phyloP scores from a whole-genome alignment of 23 tunicate species.

The Diplosoma virens region DNA sequence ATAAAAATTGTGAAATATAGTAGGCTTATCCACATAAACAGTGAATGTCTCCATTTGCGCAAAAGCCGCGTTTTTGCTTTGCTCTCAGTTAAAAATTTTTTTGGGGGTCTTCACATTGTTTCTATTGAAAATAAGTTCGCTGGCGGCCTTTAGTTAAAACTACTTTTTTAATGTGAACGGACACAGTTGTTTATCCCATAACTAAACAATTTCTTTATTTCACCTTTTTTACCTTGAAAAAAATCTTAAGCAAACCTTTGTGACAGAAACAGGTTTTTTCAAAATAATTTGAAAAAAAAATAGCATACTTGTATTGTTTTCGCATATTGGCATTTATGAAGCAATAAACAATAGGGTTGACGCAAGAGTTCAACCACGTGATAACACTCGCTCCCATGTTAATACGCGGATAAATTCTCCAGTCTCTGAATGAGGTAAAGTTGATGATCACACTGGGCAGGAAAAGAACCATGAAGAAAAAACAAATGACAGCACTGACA shows the following conservation, averaged over 20 bases:
- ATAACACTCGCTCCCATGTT: conserved; percentile 80
- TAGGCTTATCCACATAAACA: too few relatives aligned
- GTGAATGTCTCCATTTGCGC: too few relatives aligned
- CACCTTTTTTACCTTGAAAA: too few relatives aligned
- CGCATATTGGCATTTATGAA: conserved; percentile 62
- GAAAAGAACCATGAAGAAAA: conserved; percentile 55
- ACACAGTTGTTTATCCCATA: too few relatives aligned
- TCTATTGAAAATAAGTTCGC: too few relatives aligned
- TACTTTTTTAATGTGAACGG: background rate
- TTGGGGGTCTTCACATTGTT: too few relatives aligned
- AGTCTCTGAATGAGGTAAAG: conserved; percentile 43
- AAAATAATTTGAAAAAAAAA: background rate
- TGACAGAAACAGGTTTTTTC: background rate
- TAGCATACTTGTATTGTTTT: conserved; percentile 37
- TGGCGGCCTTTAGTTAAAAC: background rate
- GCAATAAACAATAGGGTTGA: conserved; percentile 79
- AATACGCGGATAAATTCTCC: conserved; percentile 32
- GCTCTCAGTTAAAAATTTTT: too few relatives aligned
- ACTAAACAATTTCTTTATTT: too few relatives aligned
- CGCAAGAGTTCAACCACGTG: conserved; percentile 91
- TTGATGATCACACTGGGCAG: conserved; percentile 72
- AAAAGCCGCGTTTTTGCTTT: too few relatives aligned
- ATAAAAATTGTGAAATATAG: too few relatives aligned
- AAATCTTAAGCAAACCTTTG: background rate
- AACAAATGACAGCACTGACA: conserved; percentile 61